Conservation (phyloP, 2,888 invertebrate genomes). For the Sarcophaga carnaria region DNA sequence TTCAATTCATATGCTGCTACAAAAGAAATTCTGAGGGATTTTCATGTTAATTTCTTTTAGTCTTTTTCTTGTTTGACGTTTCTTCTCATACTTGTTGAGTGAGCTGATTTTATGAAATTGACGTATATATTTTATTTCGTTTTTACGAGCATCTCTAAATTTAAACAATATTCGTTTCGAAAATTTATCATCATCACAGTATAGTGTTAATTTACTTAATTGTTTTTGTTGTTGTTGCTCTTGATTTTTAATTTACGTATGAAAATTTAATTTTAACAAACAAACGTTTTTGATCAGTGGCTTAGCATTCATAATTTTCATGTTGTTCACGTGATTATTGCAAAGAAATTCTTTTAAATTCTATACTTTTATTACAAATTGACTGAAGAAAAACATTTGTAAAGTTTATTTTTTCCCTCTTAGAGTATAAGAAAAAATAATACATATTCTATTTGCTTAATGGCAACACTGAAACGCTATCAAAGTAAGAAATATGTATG, state of each 20-base stretch:
- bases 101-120: slow-evolving; percentile 29
- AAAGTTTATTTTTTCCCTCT: no score
- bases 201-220: slow-evolving; percentile 23
- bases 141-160: slow-evolving; percentile 18
- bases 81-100: not conserved
- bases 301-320: slow-evolving; percentile 62
- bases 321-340: slow-evolving; percentile 62
- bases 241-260: slow-evolving; percentile 39
- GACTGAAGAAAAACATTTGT: no score
- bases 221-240: not conserved
- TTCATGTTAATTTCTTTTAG: slow-evolving; percentile 25
- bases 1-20: slow-evolving; percentile 9
- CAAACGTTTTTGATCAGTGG: slow-evolving; percentile 34
- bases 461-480: no score
- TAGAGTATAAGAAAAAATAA: no score
- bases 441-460: no score
- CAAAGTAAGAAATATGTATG: no score
- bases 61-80: slow-evolving; percentile 26
- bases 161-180: not conserved
- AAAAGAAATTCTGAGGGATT: slow-evolving; percentile 1
- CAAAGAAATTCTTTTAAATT: not conserved
- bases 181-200: slow-evolving; percentile 11
- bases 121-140: slow-evolving; percentile 34
- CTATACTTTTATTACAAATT: not conserved
- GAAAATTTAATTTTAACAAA: slow-evolving; percentile 37